Conservation (phyloP, 2,888 invertebrate genomes). For the Trichogramma dendrolimi region DNA sequence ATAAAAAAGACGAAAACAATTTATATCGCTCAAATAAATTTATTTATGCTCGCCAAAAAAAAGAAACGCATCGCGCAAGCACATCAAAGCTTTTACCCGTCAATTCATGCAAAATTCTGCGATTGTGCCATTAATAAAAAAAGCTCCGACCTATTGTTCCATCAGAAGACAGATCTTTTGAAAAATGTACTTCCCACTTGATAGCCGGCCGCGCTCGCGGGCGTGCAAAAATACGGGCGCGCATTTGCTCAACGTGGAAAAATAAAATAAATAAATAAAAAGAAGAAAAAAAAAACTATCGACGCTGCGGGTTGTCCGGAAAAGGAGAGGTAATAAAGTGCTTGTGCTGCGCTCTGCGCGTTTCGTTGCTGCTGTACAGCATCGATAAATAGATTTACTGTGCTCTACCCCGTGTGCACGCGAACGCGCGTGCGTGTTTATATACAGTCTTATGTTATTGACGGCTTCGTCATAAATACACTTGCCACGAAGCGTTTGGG, state of each 20-base stretch:
- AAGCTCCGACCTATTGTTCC: background rate
- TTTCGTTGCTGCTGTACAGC: background rate
- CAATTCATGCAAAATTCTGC: background rate
- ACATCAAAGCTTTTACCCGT: slow-evolving; percentile 9
- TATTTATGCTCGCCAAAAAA: too few relatives aligned
- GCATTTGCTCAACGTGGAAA: background rate
- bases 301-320: too few relatives aligned
- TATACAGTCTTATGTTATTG: background rate
- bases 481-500: background rate
- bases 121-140: slow-evolving; percentile 11
- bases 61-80: too few relatives aligned
- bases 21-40: background rate
- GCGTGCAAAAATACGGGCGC: background rate
- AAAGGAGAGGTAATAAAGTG: slow-evolving; percentile 10
- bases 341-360: background rate
- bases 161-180: background rate
- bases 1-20: too few relatives aligned
- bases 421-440: background rate
- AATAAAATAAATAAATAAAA: background rate
- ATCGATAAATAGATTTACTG: slow-evolving; percentile 7
- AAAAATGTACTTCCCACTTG: slow-evolving; percentile 15
- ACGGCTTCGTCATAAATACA: slow-evolving; percentile 4
- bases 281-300: background rate
- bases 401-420: background rate
- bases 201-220: background rate